A percentile compares a stretch with the other conserved stretches of the same genome.
These are phyloP conservation scores for Philhelius pedissequus DNA, from an alignment of 2,888 invertebrate species.

Conservation along the genomic window DNA sequence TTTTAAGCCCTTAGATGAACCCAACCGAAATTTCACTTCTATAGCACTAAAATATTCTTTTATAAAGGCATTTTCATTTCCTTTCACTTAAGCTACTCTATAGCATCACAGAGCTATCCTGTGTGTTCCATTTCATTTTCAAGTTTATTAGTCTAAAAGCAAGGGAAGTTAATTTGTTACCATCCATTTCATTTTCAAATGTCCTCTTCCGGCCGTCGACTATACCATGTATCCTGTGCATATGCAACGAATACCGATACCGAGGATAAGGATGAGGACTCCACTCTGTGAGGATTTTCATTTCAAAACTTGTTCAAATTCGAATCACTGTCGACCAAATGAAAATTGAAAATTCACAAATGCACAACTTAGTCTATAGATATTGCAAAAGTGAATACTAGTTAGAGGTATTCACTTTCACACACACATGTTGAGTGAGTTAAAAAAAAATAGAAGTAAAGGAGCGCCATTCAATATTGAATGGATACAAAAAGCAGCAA, in stretches of 20 bases:
- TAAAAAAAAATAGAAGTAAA: background rate
- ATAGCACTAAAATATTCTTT: conserved; percentile 22
- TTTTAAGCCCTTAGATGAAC: background rate
- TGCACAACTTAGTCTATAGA: too few relatives aligned
- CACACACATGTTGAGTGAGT: background rate
- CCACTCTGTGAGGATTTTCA: conserved; percentile 10
- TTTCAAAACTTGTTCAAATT: background rate
- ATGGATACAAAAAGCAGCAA: background rate
- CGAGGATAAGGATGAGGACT: too few relatives aligned
- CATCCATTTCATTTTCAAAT: conserved; percentile 30
- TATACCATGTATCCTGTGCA: too few relatives aligned
- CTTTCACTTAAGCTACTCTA: conserved; percentile 9
- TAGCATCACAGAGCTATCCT: background rate
- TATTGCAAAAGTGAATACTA: conserved; percentile 24
- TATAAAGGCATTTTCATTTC: conserved; percentile 34
- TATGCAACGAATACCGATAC: background rate
- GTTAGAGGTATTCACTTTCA: background rate
- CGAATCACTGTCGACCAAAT: conserved; percentile 40
- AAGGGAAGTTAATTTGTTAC: conserved; percentile 48
- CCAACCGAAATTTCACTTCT: conserved; percentile 23
- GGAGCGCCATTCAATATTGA: background rate
- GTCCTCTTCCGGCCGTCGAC: background rate
- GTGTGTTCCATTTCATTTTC: conserved; percentile 42
- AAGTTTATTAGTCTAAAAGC: conserved; percentile 60
- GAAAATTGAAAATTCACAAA: conserved; percentile 53